Evolutionary conservation across 2,888 invertebrate species (phyloP), one percentile per base, ranked within the genome.

Genomic region (Amiota communis): DNA sequence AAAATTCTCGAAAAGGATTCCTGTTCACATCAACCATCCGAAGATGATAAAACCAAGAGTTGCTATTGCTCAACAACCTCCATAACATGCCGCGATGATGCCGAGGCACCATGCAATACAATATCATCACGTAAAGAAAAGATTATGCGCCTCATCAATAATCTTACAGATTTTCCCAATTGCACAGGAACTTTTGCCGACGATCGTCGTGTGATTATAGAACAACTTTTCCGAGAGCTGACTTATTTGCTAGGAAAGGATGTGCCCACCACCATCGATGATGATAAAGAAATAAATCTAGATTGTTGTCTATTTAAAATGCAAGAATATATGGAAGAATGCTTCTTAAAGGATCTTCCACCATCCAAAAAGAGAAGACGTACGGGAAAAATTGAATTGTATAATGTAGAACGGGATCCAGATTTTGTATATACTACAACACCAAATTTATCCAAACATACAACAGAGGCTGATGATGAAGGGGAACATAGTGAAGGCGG

Each of bases 221-320:
- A 78, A 4, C 23, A 78, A 48, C 71, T 84, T 2, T 77, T 86
- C 12, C 72, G 74, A 8, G 83, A 83, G 15, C 11, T 83, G 1
- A 78, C 80, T 0, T 2, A 70, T 11, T 65, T 48, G 63, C 53
- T 84, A 10, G 75, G 79, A 12, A 17, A 56, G 10, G 82, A 68
- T 23, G 46, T 53, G 12, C 1, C n/a, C 2, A 36, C 23, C 23
- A 23, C 23, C 1, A 23, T 23, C 23, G 23, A 3, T 23, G n/a
- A 82, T 8, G 72, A 63, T 8, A 77, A 78, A 15, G 8, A 56
- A 2, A 56, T 1, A 51, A 79, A 6, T 17, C 48, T 65, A 8
- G 46, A 51, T n/a, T 23, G 47, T 2, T 84, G 82, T 67, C 73
- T 82, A 17, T 73, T 75, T 15, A 70, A 75, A 61, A 73, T 85